A percentile compares a stretch with the other conserved stretches of the same genome.
Evolutionary conservation across 2,113 vertebrate species (phyloP).

Genomic region (Rhegmatorhina hoffmannsi): DNA sequence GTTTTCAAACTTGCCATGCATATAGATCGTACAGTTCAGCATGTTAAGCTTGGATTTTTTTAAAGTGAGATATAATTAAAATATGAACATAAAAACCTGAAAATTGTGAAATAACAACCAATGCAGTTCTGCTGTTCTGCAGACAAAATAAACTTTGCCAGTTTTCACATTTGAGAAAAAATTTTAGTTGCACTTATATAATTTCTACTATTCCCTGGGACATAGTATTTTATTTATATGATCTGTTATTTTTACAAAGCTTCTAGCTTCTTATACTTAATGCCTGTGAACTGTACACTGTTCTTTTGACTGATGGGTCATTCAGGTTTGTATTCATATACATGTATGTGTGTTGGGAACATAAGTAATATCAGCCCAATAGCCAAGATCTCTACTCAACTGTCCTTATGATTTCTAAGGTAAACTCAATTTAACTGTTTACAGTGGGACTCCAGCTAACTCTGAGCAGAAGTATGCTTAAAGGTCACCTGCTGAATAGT

Average conservation of each 20-base stretch:
- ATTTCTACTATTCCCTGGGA: neutral
- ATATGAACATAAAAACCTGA: neutral
- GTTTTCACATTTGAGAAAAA: neutral
- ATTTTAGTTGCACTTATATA: neutral
- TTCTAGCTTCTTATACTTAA: neutral
- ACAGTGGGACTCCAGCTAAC: neutral
- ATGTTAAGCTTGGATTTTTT: fast-evolving
- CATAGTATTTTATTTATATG: neutral
- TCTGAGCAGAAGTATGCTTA: neutral
- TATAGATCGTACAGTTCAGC: neutral
- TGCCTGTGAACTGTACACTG: neutral
- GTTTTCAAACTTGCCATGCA: neutral
- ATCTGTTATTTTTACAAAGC: neutral
- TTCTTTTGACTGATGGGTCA: neutral
- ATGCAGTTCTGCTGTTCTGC: neutral
- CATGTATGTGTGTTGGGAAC: neutral
- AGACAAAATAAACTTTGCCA: neutral
- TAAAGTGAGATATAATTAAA: neutral
- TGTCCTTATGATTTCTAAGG: neutral
- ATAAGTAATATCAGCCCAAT: neutral
- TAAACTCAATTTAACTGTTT: neutral
- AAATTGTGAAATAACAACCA: neutral
- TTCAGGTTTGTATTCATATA: neutral
- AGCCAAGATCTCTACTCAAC: neutral
- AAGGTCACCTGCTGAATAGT: neutral